Base-by-base conservation (phyloP, 2,113 vertebrate species). In the Brachypodius melanocephalos region DNA sequence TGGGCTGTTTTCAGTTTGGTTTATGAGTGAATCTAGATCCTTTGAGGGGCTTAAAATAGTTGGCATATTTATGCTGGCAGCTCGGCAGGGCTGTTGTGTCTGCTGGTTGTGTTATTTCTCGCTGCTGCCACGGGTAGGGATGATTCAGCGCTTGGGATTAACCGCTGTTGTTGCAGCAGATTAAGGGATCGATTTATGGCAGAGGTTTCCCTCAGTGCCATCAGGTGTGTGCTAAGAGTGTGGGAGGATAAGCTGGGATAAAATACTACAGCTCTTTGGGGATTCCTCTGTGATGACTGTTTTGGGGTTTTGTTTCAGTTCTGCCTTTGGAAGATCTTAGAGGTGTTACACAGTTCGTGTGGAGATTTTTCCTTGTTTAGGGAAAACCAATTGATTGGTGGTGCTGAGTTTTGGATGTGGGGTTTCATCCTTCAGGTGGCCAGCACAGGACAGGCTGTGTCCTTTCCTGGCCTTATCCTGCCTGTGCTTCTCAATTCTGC, bases 41-140 rank as follows among this genome's bases (percentile, higher is more conserved):
- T 95, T 51, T 88, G 91, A 90, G 78, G 91, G 91, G 85, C 82
- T 96, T 93, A 91, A 96, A 93, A 89, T 94, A 91, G 67, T 85
- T 96, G 94, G 85, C 94, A 91, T 93, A 95, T 93, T 95, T 91
- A 61, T 65, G 78, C 86, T 87, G 93, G 86, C 93, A 66, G 88
- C 9, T 31, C 0, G 1, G 52, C 6, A 1, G 71, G 93, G 74
- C 93, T 96, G 78, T 88, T 80, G 77, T 85, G 75, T 88, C 89
- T 88, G 93, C 81, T 82, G 0, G 16, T 36, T 59, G 89, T 89
- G 85, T 79, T 89, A 42, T 91, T 95, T 55, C 87, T 85, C 1
- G 0, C 61, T 40, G 62, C 90, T 93, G 89, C 55, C 68, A 7
- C 0, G 46, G 65, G 46, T 48, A 10, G 45, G 62, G 85, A 82